Percentiles rank a stretch among this genome's conserved stretches.
phyloP scores from a whole-genome alignment of 2,113 vertebrate species.

The Alligator mississippiensis region DNA sequence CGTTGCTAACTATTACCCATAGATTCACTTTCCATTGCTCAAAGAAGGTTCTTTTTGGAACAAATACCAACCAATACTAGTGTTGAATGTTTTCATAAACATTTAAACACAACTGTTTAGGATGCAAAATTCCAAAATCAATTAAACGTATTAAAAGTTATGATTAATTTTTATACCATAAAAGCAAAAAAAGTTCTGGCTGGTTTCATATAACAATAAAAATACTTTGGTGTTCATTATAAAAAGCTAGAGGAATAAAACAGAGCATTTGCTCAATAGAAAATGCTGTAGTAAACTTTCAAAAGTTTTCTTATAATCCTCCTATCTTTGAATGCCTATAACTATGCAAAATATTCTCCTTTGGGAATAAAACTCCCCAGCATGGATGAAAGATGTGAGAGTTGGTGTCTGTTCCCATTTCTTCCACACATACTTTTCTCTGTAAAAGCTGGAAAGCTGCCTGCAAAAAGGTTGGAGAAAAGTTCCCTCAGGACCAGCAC shows the following conservation, averaged over 20 bases:
- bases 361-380: background rate
- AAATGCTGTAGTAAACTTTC: background rate
- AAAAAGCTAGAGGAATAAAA: background rate
- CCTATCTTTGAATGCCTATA: background rate
- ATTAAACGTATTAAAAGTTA: too few species aligned
- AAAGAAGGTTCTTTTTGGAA: background rate
- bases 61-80: background rate
- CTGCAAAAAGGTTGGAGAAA: background rate
- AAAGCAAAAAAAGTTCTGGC: background rate
- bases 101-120: background rate
- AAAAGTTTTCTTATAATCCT: background rate
- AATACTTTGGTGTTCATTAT: background rate
- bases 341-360: background rate
- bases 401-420: background rate
- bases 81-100: background rate
- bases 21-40: background rate
- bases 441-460: background rate
- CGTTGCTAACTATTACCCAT: background rate
- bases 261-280: background rate
- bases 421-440: fast-evolving
- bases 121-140: background rate
- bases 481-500: background rate
- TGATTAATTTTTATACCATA: fast-evolving
- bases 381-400: background rate
- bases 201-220: background rate